phyloP scores from a whole-genome alignment of 2,797 vertebrate genomes.

The Chaetophractus vellerosus region DNA sequence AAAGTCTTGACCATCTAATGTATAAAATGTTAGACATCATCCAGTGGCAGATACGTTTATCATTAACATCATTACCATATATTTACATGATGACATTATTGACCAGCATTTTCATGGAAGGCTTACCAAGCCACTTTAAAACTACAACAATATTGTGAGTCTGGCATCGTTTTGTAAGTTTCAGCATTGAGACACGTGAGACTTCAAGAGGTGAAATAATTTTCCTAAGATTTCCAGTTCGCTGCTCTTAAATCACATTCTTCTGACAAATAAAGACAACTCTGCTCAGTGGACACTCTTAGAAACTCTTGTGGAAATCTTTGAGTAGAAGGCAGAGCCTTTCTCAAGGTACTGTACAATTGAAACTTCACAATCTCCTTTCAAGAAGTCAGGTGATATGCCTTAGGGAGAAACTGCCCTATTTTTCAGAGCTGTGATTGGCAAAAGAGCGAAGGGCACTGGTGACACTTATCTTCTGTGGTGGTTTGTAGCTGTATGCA shows the following conservation, averaged over 20 bases:
- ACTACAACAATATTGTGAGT: background rate
- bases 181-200: background rate
- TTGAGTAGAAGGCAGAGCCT: background rate
- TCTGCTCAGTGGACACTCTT: background rate
- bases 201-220: background rate
- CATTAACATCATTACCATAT: background rate
- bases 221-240: background rate
- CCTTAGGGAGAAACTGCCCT: background rate
- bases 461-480: background rate
- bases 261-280: background rate
- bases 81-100: background rate
- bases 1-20: background rate
- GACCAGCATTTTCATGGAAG: background rate
- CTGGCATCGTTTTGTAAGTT: background rate
- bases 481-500: too few species aligned
- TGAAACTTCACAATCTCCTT: constrained; percentile 12
- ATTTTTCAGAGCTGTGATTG: background rate
- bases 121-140: background rate
- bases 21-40: background rate
- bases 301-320: background rate
- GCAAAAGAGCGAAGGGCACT: background rate
- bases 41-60: background rate
- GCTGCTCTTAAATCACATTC: background rate
- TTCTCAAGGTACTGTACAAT: background rate
- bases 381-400: background rate